A percentile compares a stretch with the other conserved stretches of the same genome.
Evolutionary conservation across 2,888 invertebrate genomes (phyloP).

Genomic region (Oscheius myriophilus): DNA sequence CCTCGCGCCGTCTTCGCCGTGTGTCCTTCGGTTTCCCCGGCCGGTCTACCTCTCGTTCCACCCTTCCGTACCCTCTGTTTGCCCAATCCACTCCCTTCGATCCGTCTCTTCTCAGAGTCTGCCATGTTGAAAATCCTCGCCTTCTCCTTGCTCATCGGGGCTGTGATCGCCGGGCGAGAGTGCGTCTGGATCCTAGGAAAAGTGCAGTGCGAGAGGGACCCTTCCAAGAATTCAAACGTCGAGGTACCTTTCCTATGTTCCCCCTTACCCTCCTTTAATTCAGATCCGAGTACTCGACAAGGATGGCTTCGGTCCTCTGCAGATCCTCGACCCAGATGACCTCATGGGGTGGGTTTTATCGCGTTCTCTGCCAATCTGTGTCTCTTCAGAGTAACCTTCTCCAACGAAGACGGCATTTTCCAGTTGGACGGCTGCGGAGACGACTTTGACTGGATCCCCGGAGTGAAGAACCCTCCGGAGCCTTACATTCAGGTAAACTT

Average conservation of each 20-base stretch:
- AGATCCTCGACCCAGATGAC: slow-evolving; percentile 68
- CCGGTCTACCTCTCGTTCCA: slow-evolving; percentile 12
- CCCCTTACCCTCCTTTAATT: not conserved
- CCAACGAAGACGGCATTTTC: slow-evolving; percentile 67
- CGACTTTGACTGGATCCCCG: slow-evolving; percentile 69
- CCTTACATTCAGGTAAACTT: slow-evolving; percentile 57
- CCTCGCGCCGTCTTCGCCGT: no score
- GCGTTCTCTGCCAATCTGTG: not conserved
- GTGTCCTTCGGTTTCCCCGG: slow-evolving; percentile 17
- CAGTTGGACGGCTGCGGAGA: slow-evolving; percentile 68
- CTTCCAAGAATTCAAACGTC: slow-evolving; percentile 64
- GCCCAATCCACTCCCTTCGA: slow-evolving; percentile 11
- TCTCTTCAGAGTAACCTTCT: slow-evolving; percentile 63
- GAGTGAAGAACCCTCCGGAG: slow-evolving; percentile 60
- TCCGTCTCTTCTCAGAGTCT: slow-evolving; percentile 11
- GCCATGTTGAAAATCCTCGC: slow-evolving; percentile 20
- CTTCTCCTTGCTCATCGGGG: slow-evolving; percentile 1
- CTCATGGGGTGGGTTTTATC: slow-evolving; percentile 63
- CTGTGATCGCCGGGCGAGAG: slow-evolving; percentile 41
- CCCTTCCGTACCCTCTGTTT: slow-evolving; percentile 11
- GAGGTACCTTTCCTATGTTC: slow-evolving; percentile 47
- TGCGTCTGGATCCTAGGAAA: slow-evolving; percentile 67
- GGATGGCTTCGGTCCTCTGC: slow-evolving; percentile 57
- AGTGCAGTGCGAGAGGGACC: slow-evolving; percentile 61
- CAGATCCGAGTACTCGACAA: slow-evolving; percentile 64